Conservation (phyloP, 2,888 invertebrate species). For the Clivina fossor region DNA sequence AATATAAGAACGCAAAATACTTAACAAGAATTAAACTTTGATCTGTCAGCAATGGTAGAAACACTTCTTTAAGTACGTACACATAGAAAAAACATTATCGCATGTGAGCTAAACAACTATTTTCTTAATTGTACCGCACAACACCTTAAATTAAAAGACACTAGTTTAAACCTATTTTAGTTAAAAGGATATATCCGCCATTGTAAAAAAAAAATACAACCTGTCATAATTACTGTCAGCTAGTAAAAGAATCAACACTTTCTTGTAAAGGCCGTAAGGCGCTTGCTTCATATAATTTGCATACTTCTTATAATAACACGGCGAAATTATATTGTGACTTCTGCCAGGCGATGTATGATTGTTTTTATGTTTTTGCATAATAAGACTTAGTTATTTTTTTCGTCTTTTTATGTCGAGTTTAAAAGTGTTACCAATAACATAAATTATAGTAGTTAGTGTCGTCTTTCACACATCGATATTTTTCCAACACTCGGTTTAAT, state of each 20-base stretch:
- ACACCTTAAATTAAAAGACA: slow-evolving; percentile 13
- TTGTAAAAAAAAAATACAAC: slow-evolving; percentile 4
- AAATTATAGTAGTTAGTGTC: slow-evolving; percentile 33
- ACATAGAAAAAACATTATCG: slow-evolving; percentile 9
- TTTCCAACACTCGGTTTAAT: slow-evolving; percentile 29
- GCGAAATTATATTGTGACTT: slow-evolving; percentile 17
- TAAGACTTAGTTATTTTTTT: slow-evolving; percentile 4
- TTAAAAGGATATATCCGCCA: slow-evolving; percentile 27
- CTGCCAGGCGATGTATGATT: neutral
- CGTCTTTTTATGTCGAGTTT: no score
- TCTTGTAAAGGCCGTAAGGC: no score
- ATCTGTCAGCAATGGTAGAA: slow-evolving; percentile 18
- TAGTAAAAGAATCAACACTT: slow-evolving; percentile 25
- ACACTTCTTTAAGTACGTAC: slow-evolving; percentile 16
- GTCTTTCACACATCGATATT: slow-evolving; percentile 29
- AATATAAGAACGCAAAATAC: no score
- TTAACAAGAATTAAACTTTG: no score
- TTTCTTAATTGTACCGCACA: slow-evolving; percentile 15
- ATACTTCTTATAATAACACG: slow-evolving; percentile 20
- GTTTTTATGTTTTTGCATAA: slow-evolving; percentile 20
- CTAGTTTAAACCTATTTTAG: no score
- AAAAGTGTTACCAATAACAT: no score
- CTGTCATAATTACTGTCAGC: slow-evolving; percentile 18
- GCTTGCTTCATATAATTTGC: no score
- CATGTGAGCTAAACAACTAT: slow-evolving; percentile 12